Conservation (phyloP, 2,113 vertebrate genomes). For the Myotis lucifugus region DNA sequence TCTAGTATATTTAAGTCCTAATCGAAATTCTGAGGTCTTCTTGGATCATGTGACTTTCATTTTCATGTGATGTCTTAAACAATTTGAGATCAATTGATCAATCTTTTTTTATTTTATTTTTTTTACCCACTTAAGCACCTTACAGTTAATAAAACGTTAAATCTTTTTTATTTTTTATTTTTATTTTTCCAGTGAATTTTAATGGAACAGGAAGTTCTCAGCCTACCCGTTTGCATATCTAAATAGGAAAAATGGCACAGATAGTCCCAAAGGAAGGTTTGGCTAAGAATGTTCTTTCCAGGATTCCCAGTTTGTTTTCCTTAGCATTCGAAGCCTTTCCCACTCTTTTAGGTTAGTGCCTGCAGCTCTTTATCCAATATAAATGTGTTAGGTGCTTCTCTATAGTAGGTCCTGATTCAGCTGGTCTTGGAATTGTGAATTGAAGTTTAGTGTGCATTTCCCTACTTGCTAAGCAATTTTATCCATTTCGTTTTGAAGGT, state of each 20-base stretch:
- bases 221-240: neutral
- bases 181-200: conserved; percentile 44
- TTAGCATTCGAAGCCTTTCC: neutral
- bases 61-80: conserved; percentile 49
- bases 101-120: neutral
- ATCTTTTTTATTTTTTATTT: no score
- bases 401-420: neutral
- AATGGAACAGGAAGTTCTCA: neutral
- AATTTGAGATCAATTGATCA: conserved; percentile 1
- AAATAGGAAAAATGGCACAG: neutral
- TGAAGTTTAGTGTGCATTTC: no score
- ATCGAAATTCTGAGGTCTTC: conserved; percentile 10
- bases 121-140: neutral
- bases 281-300: neutral
- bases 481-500: no score
- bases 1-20: neutral
- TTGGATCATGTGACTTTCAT: conserved; percentile 30
- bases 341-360: neutral
- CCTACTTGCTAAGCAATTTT: no score
- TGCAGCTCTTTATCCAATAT: neutral
- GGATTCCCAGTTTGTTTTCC: neutral
- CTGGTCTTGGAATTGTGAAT: neutral
- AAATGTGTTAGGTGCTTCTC: neutral
- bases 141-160: conserved; percentile 30
- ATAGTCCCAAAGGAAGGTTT: neutral